A percentile compares a stretch with the other conserved stretches of the same genome.
phyloP scores from a whole-genome alignment of 2,113 vertebrate genomes.

The Gorsachius goisagi region DNA sequence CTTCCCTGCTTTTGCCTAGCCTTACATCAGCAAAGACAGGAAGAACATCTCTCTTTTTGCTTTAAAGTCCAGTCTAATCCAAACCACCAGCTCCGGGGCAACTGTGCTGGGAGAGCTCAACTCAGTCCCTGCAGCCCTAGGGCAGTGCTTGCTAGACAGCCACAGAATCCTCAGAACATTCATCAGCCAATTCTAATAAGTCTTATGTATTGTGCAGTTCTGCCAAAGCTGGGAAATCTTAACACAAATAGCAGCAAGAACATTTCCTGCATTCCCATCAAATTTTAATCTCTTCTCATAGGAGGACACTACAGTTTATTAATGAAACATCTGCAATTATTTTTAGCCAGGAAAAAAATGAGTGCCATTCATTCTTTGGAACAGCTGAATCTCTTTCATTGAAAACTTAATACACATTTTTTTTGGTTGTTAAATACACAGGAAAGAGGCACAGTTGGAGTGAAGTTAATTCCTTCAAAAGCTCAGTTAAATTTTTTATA shows the following conservation, averaged over 20 bases:
- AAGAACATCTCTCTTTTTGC: neutral
- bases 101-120: neutral
- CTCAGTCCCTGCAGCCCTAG: neutral
- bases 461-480: conserved; percentile 4
- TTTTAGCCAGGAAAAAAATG: conserved; percentile 35
- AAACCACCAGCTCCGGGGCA: neutral
- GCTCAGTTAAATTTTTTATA: neutral
- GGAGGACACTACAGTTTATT: conserved; percentile 16
- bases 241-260: conserved; percentile 20
- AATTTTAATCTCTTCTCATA: conserved; percentile 17
- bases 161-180: neutral
- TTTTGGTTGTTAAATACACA: neutral
- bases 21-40: neutral
- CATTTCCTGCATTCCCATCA: conserved; percentile 21
- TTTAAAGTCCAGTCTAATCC: neutral
- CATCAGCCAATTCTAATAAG: neutral
- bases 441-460: neutral
- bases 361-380: conserved; percentile 29
- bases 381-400: neutral
- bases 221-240: conserved; percentile 14
- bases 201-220: neutral
- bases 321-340: conserved; percentile 44
- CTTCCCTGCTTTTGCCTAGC: neutral
- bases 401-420: neutral
- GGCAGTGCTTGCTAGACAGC: neutral